These are phyloP conservation scores for Heterocephalus glaber DNA, from an alignment of 2,113 vertebrate genomes.

Conservation along the genomic window DNA sequence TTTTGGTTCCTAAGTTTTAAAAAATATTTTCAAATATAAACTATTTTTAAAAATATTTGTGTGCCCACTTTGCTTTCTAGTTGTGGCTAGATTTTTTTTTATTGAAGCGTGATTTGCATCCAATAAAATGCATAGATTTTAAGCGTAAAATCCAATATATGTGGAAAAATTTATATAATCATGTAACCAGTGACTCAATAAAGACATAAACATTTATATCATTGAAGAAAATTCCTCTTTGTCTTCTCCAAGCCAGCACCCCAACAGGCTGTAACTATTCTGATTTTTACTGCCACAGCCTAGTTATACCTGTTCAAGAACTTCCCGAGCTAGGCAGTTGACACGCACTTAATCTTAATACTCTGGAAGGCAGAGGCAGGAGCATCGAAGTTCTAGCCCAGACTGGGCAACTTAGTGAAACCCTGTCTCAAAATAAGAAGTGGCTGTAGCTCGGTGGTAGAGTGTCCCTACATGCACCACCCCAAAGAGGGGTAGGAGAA, in stretches of 20 bases:
- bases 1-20: neutral
- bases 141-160: neutral
- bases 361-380: no score
- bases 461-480: no score
- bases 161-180: neutral
- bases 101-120: neutral
- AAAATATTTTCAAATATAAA: neutral
- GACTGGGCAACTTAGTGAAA: no score
- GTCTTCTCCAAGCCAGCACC: neutral
- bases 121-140: neutral
- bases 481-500: no score
- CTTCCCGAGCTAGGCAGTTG: neutral
- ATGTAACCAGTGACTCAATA: neutral
- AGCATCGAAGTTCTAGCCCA: no score
- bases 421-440: no score
- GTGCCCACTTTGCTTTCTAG: neutral
- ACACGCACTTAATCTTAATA: no score
- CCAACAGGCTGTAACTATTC: neutral
- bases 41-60: neutral
- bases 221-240: neutral
- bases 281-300: neutral
- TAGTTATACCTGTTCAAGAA: neutral
- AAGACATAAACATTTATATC: neutral
- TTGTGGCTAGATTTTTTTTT: neutral
- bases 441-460: no score